Conservation (phyloP, 2,113 vertebrate species). For the Egretta garzetta region DNA sequence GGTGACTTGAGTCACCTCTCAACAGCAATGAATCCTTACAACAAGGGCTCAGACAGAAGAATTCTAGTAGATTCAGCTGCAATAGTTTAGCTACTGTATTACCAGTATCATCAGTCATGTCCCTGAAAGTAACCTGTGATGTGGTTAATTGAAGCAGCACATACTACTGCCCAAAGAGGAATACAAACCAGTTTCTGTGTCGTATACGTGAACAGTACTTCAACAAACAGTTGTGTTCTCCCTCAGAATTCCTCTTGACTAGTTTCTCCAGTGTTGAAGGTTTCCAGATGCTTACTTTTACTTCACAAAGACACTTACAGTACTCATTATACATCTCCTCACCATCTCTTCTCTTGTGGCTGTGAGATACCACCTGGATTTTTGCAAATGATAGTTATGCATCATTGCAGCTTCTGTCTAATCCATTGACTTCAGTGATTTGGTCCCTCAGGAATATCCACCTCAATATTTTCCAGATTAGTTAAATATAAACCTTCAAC, state of each 20-base stretch:
- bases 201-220: neutral
- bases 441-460: neutral
- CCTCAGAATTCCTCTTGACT: neutral
- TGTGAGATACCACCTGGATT: neutral
- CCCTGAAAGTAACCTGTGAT: neutral
- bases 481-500: neutral
- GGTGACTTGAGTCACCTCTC: neutral
- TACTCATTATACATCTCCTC: neutral
- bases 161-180: neutral
- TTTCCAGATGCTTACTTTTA: neutral
- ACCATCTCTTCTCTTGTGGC: neutral
- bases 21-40: neutral
- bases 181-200: neutral
- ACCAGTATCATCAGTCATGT: neutral
- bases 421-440: neutral
- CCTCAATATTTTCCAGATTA: neutral
- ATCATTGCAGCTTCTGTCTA: neutral
- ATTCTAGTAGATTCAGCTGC: neutral
- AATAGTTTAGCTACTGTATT: neutral
- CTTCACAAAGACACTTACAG: neutral
- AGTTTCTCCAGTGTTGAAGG: neutral
- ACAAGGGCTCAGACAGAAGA: neutral
- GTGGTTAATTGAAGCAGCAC: neutral
- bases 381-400: neutral
- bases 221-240: neutral